These are phyloP conservation scores for Cheilosia soror DNA, from an alignment of 2,888 invertebrate genomes.

Conservation along the genomic window DNA sequence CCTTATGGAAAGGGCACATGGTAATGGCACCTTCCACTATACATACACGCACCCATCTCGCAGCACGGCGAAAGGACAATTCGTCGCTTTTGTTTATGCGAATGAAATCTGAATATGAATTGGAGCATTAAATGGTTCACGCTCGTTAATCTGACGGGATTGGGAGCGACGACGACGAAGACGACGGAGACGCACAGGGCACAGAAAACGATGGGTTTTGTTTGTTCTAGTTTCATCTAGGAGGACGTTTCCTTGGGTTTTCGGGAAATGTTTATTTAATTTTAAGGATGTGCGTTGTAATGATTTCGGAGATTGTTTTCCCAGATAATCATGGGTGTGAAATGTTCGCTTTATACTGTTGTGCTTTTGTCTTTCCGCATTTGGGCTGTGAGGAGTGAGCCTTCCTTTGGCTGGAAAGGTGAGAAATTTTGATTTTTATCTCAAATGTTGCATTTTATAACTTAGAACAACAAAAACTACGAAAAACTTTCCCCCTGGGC, in stretches of 20 bases:
- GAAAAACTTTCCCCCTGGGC: too few species aligned
- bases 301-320: constrained; percentile 74
- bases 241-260: constrained; percentile 59
- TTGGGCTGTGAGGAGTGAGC: not conserved
- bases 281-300: constrained; percentile 75
- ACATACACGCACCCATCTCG: constrained; percentile 27
- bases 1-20: constrained; percentile 54
- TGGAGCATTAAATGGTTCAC: constrained; percentile 76
- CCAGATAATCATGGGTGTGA: constrained; percentile 72
- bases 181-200: constrained; percentile 30
- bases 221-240: constrained; percentile 65
- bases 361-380: constrained; percentile 34
- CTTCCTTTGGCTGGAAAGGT: constrained; percentile 20
- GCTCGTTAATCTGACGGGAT: constrained; percentile 72
- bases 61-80: constrained; percentile 63
- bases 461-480: not conserved
- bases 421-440: constrained; percentile 49
- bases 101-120: constrained; percentile 75
- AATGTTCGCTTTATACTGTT: constrained; percentile 40
- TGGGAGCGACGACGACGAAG: constrained; percentile 45
- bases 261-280: constrained; percentile 72
- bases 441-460: not conserved
- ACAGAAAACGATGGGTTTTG: constrained; percentile 50
- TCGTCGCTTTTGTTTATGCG: constrained; percentile 74
- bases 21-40: constrained; percentile 4